These are phyloP conservation scores for Chaenocephalus aceratus DNA, from an alignment of 2,113 vertebrate species.

Conservation along the genomic window DNA sequence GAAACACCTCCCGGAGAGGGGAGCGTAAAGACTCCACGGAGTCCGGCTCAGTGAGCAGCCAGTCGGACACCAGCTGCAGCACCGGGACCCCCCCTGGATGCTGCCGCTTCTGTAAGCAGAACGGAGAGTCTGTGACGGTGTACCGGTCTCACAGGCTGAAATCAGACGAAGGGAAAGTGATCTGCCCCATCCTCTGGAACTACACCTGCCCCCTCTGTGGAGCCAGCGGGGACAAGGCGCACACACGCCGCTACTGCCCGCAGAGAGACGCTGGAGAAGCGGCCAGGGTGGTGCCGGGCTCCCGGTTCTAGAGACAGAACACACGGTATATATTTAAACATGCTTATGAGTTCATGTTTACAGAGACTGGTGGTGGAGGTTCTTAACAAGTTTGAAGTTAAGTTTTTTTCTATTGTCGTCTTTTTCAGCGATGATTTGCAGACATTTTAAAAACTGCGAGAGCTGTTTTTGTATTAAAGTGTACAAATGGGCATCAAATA, in stretches of 20 bases:
- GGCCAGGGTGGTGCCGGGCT: not conserved
- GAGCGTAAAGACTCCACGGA: not conserved
- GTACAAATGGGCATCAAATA: too few species aligned
- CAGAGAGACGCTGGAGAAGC: not conserved
- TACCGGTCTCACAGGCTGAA: conserved; percentile 87
- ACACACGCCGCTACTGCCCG: conserved; percentile 89
- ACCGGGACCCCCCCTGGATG: not conserved
- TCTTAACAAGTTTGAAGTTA: not conserved
- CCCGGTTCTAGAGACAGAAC: conserved; percentile 24
- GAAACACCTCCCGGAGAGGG: not conserved
- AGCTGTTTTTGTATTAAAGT: too few species aligned
- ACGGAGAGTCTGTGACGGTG: conserved; percentile 83
- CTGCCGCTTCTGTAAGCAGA: conserved; percentile 88
- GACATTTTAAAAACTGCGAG: too few species aligned
- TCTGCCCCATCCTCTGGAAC: conserved; percentile 86
- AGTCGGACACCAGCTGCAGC: conserved; percentile 46
- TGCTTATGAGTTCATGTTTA: conserved; percentile 29
- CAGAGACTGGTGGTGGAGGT: conserved; percentile 8
- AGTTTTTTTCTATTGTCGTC: not conserved
- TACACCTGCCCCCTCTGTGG: conserved; percentile 87
- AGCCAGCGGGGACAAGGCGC: conserved; percentile 85
- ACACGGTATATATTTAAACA: conserved; percentile 17
- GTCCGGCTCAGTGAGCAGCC: conserved; percentile 44
- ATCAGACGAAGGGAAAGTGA: conserved; percentile 76
- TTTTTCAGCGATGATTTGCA: too few species aligned